phyloP scores from a whole-genome alignment of 2,888 invertebrate species.

The Eucera pruinosa region DNA sequence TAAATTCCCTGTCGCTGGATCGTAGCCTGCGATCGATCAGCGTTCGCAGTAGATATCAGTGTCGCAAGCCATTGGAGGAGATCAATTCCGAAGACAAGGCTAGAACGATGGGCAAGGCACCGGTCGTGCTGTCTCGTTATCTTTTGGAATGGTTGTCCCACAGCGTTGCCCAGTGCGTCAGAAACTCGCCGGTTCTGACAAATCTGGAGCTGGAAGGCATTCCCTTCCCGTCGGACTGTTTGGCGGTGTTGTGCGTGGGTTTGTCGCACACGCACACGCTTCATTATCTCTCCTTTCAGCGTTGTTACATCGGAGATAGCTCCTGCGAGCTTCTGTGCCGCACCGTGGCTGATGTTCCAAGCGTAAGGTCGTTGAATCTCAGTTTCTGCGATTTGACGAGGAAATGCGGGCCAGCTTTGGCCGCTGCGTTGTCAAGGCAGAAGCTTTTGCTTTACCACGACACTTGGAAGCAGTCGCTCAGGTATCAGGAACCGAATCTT shows the following conservation, averaged over 20 bases:
- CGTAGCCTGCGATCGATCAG: conserved; percentile 88
- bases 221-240: conserved; percentile 88
- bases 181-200: conserved; percentile 87
- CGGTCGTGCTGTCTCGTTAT: conserved; percentile 89
- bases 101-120: conserved; percentile 87
- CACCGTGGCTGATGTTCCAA: conserved; percentile 88
- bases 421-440: conserved; percentile 86
- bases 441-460: conserved; percentile 91
- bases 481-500: conserved; percentile 91
- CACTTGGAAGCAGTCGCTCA: conserved; percentile 92
- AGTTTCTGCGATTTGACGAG: conserved; percentile 89
- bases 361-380: conserved; percentile 89
- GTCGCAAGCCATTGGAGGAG: conserved; percentile 85
- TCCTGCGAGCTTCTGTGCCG: conserved; percentile 90
- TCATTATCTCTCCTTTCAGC: conserved; percentile 88
- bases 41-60: conserved; percentile 87
- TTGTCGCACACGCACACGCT: conserved; percentile 88
- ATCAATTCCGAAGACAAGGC: conserved; percentile 87
- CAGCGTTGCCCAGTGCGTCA: conserved; percentile 87
- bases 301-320: conserved; percentile 89
- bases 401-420: conserved; percentile 88
- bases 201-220: conserved; percentile 89
- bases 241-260: conserved; percentile 87
- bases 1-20: conserved; percentile 90
- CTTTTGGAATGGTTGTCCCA: conserved; percentile 88